Evolutionary conservation across 2,888 invertebrate genomes (phyloP), one percentile per base, ranked within the genome.

Genomic region (Fragum whitleyi): DNA sequence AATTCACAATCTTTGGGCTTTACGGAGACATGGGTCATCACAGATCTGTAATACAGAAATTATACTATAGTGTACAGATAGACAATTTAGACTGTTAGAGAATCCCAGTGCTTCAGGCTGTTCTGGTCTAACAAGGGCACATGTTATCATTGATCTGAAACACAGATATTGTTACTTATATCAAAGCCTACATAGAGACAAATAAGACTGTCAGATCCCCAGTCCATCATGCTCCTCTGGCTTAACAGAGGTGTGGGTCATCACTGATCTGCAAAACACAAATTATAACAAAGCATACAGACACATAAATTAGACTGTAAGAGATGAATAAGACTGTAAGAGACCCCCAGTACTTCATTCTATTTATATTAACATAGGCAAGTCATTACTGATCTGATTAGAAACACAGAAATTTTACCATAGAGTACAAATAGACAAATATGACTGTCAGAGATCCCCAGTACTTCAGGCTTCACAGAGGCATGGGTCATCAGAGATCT

Each of bases 1-100:
- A 79, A 75, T 16, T 85, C 90, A 57, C 94, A 85, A 76, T 94
- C 92, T 21, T 93, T 92, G 19, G 88, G 85, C 14, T 93, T 92
- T 6, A 94, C 92, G 5, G 93, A 93, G 1, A 94, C 93, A 88
- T 94, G 94, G 0, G 94, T 94, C 93, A 94, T 94, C n/a, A 94
- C 83, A 16, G 93, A 92, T 28, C 94, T 94, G 86, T 36, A 51
- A 62, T 16, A 32, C n/a, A n/a, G n/a, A n/a, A n/a, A n/a, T n/a
- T n/a, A n/a, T n/a, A n/a, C n/a, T n/a, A n/a, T n/a, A n/a, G n/a
- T n/a, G n/a, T n/a, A 94, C 67, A n/a, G n/a, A n/a, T n/a, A 94
- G 89, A 53, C 94, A n/a, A n/a, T n/a, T n/a, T n/a, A n/a, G n/a
- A n/a, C n/a, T n/a, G n/a, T n/a, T n/a, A n/a, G n/a, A n/a, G n/a